These are phyloP conservation scores for Pyrochroa serraticornis DNA, from an alignment of 2,888 invertebrate genomes.

Conservation along the genomic window DNA sequence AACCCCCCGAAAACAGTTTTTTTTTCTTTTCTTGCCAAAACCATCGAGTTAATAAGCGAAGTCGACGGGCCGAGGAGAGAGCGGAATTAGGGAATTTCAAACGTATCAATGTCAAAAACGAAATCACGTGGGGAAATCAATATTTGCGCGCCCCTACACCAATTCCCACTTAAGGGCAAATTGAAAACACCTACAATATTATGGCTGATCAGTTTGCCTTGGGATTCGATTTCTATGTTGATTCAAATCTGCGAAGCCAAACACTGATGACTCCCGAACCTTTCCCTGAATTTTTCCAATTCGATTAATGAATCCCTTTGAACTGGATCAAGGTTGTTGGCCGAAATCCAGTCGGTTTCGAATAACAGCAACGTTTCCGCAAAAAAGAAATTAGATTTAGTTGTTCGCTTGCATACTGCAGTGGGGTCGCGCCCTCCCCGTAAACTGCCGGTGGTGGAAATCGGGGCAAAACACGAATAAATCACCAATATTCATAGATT, in stretches of 20 bases:
- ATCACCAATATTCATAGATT: conserved; percentile 1
- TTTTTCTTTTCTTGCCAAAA: neutral
- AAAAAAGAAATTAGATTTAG: no score
- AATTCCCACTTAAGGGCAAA: conserved; percentile 30
- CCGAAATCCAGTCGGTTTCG: no score
- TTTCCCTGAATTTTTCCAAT: neutral
- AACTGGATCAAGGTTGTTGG: no score
- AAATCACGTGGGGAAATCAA: conserved; percentile 23
- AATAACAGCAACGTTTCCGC: no score
- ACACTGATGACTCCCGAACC: neutral
- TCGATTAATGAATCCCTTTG: no score
- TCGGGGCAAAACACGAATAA: conserved; percentile 14
- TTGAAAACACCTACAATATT: conserved; percentile 32
- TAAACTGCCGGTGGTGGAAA: conserved; percentile 17
- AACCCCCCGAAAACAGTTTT: neutral
- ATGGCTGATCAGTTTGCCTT: conserved; percentile 25
- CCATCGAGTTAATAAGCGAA: neutral
- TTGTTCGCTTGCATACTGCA: neutral
- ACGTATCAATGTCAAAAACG: conserved; percentile 26
- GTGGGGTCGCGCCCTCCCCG: conserved; percentile 6
- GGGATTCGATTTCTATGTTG: conserved; percentile 22
- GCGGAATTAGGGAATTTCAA: conserved; percentile 21
- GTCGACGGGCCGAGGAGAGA: neutral
- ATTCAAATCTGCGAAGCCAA: conserved; percentile 9
- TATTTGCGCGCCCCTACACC: conserved; percentile 24